Evolutionary conservation across 2,113 vertebrate genomes (phyloP).

Genomic region (Perca fluviatilis): DNA sequence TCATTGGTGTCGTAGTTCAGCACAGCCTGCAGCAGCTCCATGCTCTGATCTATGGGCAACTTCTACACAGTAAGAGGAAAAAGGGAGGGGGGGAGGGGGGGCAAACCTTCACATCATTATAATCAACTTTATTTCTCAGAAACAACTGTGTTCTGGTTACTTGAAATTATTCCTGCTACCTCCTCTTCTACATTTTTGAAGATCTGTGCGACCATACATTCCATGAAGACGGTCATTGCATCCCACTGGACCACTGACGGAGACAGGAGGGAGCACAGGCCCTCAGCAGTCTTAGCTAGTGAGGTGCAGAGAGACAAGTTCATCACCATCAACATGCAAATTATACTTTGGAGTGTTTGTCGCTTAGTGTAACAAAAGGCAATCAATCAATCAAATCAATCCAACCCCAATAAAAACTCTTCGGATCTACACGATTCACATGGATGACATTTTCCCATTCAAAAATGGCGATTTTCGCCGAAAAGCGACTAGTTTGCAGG

Average conservation of each 20-base stretch:
- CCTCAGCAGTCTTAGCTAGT: slow-evolving; percentile 87
- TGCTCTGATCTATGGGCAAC: slow-evolving; percentile 90
- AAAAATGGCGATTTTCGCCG: too few species aligned
- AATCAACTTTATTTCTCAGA: neutral
- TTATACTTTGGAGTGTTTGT: neutral
- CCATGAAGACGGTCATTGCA: slow-evolving; percentile 95
- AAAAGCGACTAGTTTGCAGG: too few species aligned
- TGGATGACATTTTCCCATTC: too few species aligned
- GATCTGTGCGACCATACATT: slow-evolving; percentile 91
- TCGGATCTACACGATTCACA: too few species aligned
- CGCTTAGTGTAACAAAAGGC: neutral
- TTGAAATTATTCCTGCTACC: slow-evolving; percentile 74
- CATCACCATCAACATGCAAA: neutral
- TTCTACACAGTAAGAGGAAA: slow-evolving; percentile 78
- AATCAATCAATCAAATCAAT: too few species aligned
- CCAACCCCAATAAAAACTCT: too few species aligned
- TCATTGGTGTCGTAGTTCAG: slow-evolving; percentile 93
- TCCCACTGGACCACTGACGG: slow-evolving; percentile 95
- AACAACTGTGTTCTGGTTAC: neutral
- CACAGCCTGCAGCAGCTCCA: slow-evolving; percentile 91
- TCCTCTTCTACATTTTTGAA: slow-evolving; percentile 91
- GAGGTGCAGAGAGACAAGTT: neutral
- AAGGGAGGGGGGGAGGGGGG: neutral
- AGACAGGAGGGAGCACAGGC: slow-evolving; percentile 90
- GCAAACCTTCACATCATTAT: neutral